Percentiles rank a stretch among this genome's conserved stretches.
Conservation (phyloP, 2,113 vertebrate genomes). For the Amblyornis subalaris region DNA sequence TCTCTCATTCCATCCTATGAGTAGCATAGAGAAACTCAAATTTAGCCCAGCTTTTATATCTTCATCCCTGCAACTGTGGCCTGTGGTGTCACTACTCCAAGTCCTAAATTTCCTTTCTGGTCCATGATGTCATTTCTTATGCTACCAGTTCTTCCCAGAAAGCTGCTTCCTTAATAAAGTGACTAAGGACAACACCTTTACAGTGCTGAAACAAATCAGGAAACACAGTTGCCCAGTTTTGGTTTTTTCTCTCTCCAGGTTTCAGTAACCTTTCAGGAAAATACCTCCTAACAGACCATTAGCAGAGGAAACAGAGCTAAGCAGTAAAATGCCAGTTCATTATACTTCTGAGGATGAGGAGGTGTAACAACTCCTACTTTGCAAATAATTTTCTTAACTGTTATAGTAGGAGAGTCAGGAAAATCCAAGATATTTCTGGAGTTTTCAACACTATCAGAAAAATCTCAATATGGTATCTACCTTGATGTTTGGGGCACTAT, state of each 20-base stretch:
- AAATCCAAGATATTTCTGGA: neutral
- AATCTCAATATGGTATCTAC: neutral
- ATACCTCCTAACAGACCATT: neutral
- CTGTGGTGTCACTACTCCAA: neutral
- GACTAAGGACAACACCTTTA: neutral
- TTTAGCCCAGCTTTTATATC: neutral
- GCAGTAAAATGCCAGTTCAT: conserved; percentile 29
- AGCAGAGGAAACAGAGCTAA: conserved; percentile 39
- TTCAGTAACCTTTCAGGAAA: conserved; percentile 39
- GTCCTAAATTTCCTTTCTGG: neutral
- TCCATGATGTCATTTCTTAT: neutral
- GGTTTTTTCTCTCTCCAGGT: neutral
- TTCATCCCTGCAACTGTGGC: neutral
- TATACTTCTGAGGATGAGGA: neutral
- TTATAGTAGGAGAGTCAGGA: neutral
- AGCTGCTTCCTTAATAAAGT: neutral
- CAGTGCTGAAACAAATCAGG: conserved; percentile 18
- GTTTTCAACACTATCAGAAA: neutral
- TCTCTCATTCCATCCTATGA: neutral
- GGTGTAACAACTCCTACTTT: neutral
- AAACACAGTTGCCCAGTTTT: neutral
- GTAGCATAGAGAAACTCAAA: neutral
- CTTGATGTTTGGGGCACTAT: neutral
- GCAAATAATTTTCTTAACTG: neutral
- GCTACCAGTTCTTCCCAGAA: neutral